Percentiles rank a stretch among this genome's conserved stretches.
Conservation (phyloP, 2,113 vertebrate genomes). For the Chiloscyllium plagiosum region DNA sequence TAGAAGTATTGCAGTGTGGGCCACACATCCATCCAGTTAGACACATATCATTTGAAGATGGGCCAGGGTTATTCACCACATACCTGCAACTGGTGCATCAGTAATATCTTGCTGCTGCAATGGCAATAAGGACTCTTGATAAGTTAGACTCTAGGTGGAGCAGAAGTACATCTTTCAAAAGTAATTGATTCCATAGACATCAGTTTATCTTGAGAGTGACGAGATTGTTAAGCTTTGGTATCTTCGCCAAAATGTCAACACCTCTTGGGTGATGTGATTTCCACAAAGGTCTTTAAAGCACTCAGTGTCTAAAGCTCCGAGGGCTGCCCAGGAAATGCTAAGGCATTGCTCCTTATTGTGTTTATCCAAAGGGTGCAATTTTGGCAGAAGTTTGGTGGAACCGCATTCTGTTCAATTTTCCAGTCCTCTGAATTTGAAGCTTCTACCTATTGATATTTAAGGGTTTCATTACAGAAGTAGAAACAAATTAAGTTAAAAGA, state of each 20-base stretch:
- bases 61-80: background rate
- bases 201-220: background rate
- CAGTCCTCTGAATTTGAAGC: background rate
- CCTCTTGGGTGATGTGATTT: background rate
- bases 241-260: background rate
- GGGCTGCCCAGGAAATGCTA: background rate
- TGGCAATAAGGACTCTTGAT: background rate
- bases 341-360: background rate
- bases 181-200: background rate
- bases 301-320: background rate
- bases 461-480: background rate
- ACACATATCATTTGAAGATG: background rate
- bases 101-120: background rate
- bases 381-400: background rate
- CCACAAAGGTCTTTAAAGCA: background rate
- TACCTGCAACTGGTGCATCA: background rate
- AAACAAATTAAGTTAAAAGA: background rate
- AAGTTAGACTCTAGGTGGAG: background rate
- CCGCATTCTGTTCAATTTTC: background rate
- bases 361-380: background rate
- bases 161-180: background rate
- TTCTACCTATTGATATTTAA: background rate
- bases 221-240: background rate
- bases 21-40: background rate
- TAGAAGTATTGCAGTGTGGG: background rate